Percentiles rank a stretch among this genome's conserved stretches.
Conservation (phyloP, 2,888 invertebrate genomes). For the Anticlea derivata region DNA sequence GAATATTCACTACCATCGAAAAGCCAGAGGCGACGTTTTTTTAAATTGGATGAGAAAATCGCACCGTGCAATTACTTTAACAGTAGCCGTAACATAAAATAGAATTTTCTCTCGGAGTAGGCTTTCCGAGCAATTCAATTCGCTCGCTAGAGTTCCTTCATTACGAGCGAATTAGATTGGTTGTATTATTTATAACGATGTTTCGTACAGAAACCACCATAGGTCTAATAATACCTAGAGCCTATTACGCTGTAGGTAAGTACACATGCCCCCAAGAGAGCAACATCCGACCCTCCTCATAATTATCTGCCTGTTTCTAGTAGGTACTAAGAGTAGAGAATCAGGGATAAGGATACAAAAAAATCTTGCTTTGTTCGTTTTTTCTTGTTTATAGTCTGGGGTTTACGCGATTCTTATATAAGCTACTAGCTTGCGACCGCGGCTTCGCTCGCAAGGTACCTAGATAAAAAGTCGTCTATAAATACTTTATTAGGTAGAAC, state of each 20-base stretch:
- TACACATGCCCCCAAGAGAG: background rate
- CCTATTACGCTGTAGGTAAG: background rate
- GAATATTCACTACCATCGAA: constrained; percentile 16
- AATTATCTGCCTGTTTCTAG: background rate
- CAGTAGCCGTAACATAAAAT: constrained; percentile 31
- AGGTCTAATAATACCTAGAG: background rate
- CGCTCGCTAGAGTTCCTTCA: constrained; percentile 33
- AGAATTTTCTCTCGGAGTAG: constrained; percentile 30
- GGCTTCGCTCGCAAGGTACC: no score
- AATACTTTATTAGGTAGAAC: no score
- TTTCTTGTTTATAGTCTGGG: background rate
- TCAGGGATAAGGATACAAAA: constrained; percentile 4
- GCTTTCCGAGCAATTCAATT: constrained; percentile 36
- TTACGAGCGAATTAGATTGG: constrained; percentile 35
- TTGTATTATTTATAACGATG: constrained; percentile 30
- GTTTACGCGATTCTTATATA: no score
- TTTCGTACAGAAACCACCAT: background rate
- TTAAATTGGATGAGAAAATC: constrained; percentile 30
- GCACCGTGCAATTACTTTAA: constrained; percentile 27
- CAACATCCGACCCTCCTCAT: constrained; percentile 3
- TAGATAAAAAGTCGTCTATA: no score
- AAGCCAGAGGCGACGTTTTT: constrained; percentile 17
- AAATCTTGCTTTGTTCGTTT: background rate
- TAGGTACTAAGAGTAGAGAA: constrained; percentile 21
- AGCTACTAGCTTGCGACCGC: no score